These are phyloP conservation scores for Pardalotus punctatus DNA, from an alignment of 2,113 vertebrate species.

Conservation along the genomic window DNA sequence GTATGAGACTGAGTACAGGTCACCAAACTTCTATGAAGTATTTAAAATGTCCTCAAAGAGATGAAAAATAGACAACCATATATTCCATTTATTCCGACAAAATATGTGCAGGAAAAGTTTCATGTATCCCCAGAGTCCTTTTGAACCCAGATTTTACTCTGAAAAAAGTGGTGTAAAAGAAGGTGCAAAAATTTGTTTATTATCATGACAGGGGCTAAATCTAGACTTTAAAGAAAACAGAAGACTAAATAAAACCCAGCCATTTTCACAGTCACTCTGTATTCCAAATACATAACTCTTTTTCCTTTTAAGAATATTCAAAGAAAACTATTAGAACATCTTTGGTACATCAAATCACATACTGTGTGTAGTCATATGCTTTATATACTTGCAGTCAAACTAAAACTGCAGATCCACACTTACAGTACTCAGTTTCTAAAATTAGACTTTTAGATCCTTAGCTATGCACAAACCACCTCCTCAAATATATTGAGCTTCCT, in stretches of 20 bases:
- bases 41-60: background rate
- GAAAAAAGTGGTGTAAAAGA: background rate
- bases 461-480: background rate
- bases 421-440: conserved; percentile 20
- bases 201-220: background rate
- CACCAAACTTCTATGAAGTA: background rate
- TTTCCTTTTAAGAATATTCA: background rate
- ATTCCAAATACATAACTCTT: background rate
- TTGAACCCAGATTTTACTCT: background rate
- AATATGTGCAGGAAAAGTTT: background rate
- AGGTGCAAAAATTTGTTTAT: background rate
- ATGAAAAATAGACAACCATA: background rate
- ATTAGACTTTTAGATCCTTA: conserved; percentile 22
- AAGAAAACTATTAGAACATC: background rate
- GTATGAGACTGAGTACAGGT: background rate
- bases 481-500: background rate
- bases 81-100: background rate
- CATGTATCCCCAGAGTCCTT: background rate
- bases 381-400: background rate
- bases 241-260: background rate
- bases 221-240: background rate
- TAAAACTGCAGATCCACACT: background rate
- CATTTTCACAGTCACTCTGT: background rate
- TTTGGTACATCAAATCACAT: background rate
- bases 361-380: background rate